These are phyloP conservation scores for Diarsia dahlii DNA, from an alignment of 2,888 invertebrate genomes.

Conservation along the genomic window DNA sequence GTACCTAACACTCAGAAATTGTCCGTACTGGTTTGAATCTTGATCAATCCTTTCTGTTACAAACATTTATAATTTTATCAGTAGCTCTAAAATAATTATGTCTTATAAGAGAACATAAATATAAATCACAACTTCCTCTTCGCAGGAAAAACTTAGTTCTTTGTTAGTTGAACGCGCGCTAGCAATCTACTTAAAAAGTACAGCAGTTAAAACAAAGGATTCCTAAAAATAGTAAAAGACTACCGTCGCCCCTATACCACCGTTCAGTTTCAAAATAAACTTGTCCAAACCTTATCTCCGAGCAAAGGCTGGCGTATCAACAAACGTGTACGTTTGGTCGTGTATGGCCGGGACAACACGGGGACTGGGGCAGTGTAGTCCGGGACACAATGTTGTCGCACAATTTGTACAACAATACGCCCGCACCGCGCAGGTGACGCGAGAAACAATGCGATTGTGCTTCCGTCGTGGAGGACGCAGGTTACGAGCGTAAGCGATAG, in stretches of 20 bases:
- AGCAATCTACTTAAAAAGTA: background rate
- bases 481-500: conserved; percentile 14
- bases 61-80: background rate
- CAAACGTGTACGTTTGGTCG: conserved; percentile 14
- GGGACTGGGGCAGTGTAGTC: background rate
- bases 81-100: no score
- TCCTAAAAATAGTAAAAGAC: background rate
- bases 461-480: background rate
- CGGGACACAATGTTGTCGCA: conserved; percentile 40
- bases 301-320: conserved; percentile 26
- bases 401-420: conserved; percentile 57
- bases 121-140: background rate
- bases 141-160: background rate
- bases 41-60: background rate
- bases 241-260: background rate
- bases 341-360: background rate
- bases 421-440: conserved; percentile 58
- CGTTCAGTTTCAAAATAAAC: conserved; percentile 17
- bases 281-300: conserved; percentile 42
- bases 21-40: background rate
- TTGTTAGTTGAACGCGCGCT: background rate
- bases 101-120: background rate
- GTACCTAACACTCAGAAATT: background rate
- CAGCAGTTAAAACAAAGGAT: conserved; percentile 6
- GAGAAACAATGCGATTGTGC: conserved; percentile 59